Conservation (phyloP, 2,797 vertebrate species). For the Platyrinchus mystaceus region DNA sequence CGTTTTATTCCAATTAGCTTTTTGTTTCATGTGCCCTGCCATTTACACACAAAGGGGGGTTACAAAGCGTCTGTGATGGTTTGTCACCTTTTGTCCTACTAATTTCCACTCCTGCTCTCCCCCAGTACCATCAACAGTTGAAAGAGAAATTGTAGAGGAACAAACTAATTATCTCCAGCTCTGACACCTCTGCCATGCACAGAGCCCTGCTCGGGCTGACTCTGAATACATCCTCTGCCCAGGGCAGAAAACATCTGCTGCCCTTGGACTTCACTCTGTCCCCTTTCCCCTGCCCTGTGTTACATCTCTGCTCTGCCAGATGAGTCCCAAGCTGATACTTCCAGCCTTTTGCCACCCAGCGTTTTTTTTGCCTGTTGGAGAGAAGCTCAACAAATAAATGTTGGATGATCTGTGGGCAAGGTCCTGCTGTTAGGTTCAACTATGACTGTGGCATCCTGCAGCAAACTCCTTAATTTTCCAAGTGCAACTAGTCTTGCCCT, state of each 20-base stretch:
- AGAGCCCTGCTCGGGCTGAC: background rate
- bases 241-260: background rate
- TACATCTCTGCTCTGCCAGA: constrained; percentile 41
- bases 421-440: background rate
- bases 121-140: background rate
- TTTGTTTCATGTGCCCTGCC: background rate
- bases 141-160: background rate
- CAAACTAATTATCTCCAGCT: background rate
- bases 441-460: background rate
- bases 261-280: background rate
- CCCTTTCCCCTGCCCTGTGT: background rate
- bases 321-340: constrained; percentile 28
- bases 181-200: background rate
- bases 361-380: background rate
- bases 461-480: background rate
- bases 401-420: background rate
- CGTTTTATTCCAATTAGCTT: background rate
- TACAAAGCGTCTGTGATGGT: background rate
- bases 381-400: background rate
- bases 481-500: background rate
- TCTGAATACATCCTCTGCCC: background rate
- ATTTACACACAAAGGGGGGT: background rate
- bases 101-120: background rate
- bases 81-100: background rate
- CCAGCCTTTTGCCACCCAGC: background rate